phyloP scores from a whole-genome alignment of 2,797 vertebrate species.

The Huso huso region DNA sequence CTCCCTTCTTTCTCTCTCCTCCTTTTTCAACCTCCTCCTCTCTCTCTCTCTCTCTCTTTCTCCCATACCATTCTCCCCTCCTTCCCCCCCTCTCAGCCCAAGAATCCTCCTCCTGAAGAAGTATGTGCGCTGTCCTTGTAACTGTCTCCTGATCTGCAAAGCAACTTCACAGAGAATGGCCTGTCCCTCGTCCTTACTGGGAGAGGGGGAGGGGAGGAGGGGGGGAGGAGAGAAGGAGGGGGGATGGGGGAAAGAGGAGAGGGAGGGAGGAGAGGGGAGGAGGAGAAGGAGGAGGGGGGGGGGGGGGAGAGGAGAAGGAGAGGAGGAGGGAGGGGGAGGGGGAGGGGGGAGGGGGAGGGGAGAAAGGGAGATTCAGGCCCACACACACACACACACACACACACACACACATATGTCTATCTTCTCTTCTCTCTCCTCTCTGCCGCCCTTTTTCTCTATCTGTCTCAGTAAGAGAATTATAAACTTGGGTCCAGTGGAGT shows the following conservation, averaged over 20 bases:
- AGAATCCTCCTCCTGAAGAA: conserved; percentile 57
- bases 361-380: no score
- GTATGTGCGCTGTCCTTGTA: conserved; percentile 58
- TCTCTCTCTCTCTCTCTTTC: no score
- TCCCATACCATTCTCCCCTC: no score
- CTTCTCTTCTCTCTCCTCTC: neutral
- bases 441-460: neutral
- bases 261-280: no score
- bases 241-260: no score
- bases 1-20: no score
- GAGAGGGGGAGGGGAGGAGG: conserved; percentile 16
- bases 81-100: conserved; percentile 38
- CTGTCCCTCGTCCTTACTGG: conserved; percentile 56
- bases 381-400: no score
- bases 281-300: neutral
- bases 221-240: conserved; percentile 1
- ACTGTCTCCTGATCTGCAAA: conserved; percentile 58
- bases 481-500: conserved; percentile 46
- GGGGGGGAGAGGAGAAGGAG: no score
- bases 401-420: no score
- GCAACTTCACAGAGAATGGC: conserved; percentile 56
- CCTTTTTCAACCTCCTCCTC: no score
- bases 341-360: no score
- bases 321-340: no score
- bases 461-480: conserved; percentile 53